Evolutionary conservation across 1,140 invertebrate species (phyloP), one percentile per base, ranked within the genome.

Genomic region (Dinoponera quadriceps): DNA sequence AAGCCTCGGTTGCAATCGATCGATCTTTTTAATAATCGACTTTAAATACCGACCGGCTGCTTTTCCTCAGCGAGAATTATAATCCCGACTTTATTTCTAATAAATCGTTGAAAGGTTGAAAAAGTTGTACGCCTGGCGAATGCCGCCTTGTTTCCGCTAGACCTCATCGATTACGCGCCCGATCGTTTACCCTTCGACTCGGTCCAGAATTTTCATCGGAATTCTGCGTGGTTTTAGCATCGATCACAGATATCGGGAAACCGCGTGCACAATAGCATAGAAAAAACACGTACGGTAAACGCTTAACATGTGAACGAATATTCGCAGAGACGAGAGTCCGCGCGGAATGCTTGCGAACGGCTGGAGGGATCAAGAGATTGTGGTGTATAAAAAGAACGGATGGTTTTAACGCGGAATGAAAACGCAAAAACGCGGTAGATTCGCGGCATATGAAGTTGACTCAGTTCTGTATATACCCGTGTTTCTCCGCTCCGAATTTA

Each of bases 361-460:
- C 22, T 3, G 48, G 29, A 18, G 33, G 16, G 27, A 38, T 78
- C 62, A 78, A 78, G 66, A 54, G 3, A 9, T 14, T 57, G 33
- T 18, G n/a, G 7, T 44, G 9, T 11, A 38, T 77, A 68, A 68
- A 78, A 68, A 78, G 29, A 68, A 38, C 20, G 18, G 33, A 9
- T 48, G 33, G 33, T 25, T 68, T 44, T 57, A 44, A 27, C 16
- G 54, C n/a, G n/a, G 9, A 49, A 38, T 18, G 60, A 77, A 66
- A 77, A 54, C 51, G 66, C 25, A 3, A 22, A 48, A 57, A 49
- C 27, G 44, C 27, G 22, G 11, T 55, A 5, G 2, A 65, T 73
- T 51, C 69, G 38, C 20, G 57, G 38, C 18, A 49, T 82, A 82
- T 62, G 44, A 73, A 54, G 55, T 59, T 48, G n/a, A 72, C 22